Base-by-base conservation (phyloP, 2,113 vertebrate genomes). In the Leuciscus idus region DNA sequence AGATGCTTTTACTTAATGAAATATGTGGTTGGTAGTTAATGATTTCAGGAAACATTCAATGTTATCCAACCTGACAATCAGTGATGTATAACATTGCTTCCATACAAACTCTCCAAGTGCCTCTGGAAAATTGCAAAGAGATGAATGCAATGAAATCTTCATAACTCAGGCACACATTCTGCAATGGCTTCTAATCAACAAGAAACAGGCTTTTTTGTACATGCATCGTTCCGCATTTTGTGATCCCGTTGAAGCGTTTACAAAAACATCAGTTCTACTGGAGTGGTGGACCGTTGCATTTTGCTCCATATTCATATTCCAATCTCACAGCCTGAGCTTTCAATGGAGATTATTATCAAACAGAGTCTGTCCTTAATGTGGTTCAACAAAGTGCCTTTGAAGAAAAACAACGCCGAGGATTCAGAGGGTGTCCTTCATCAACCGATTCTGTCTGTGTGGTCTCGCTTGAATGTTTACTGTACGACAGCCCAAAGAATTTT, bases 171-270 rank as follows among this genome's bases (percentile, higher is more conserved):
- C 72, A 48, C 26, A 0, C 8, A 55, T 77, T 30, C 48, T 48
- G 10, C 74, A 77, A 15, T 28, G 28, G 74, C 26, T 30, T 55
- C 26, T 50, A 76, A 76, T 46, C 73, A 28, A 33, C 26, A 77
- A 74, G 43, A 74, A 30, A 52, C 2, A 1, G 30, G 1, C 19
- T 21, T 50, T 50, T 77, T 77, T 77, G 46, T 21, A 28, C 72
- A 74, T 74, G 43, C n/a, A 74, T 21, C 7, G 17, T 52, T 19
- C 48, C 15, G 26, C 26, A 77, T 36, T 23, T 77, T 68, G 68
- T 64, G 82, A 86, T 88, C 33, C 28, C 19, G 62, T 55, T 81
- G 80, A 81, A 81, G 72, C 82, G n/a, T 82, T 84, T 91, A 86
- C 77, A 84, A 62, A 61, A 59, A 86, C 26, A 66, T 43, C 81